Percentiles rank a stretch among this genome's conserved stretches.
Conservation (phyloP, 2,113 vertebrate species). For the Columba livia region DNA sequence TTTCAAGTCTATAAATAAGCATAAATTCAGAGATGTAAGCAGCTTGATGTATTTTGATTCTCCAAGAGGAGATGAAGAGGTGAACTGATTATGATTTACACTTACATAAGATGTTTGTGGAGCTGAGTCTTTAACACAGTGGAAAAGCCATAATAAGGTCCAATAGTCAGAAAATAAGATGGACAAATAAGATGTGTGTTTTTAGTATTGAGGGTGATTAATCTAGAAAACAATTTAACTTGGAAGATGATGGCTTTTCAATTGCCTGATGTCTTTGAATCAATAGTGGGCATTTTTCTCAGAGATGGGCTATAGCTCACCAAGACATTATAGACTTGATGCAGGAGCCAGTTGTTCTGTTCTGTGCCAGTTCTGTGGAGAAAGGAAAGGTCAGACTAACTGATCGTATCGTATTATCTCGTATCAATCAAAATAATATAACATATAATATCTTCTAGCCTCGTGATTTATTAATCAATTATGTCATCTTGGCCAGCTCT, state of each 20-base stretch:
- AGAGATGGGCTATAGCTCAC: not conserved
- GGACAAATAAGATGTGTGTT: not conserved
- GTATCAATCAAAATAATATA: not conserved
- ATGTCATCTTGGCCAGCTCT: not conserved
- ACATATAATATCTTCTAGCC: not conserved
- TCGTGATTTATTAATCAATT: not conserved
- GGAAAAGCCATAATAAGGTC: not conserved
- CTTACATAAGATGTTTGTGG: not conserved
- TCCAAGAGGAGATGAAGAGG: not conserved
- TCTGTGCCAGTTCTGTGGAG: not conserved
- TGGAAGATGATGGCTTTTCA: not conserved
- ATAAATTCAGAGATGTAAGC: not conserved
- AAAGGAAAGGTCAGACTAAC: not conserved
- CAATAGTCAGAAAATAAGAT: not conserved
- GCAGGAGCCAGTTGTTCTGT: not conserved
- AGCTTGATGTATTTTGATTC: not conserved
- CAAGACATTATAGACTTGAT: not conserved
- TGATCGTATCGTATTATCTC: not conserved
- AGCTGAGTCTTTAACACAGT: not conserved
- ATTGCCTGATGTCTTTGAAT: not conserved
- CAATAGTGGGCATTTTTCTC: not conserved
- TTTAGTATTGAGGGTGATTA: not conserved
- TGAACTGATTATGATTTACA: not conserved
- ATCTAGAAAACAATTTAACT: not conserved
- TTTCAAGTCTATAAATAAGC: not conserved